Base-by-base conservation (phyloP, 1,140 invertebrate species). In the Cydia fagiglandana region DNA sequence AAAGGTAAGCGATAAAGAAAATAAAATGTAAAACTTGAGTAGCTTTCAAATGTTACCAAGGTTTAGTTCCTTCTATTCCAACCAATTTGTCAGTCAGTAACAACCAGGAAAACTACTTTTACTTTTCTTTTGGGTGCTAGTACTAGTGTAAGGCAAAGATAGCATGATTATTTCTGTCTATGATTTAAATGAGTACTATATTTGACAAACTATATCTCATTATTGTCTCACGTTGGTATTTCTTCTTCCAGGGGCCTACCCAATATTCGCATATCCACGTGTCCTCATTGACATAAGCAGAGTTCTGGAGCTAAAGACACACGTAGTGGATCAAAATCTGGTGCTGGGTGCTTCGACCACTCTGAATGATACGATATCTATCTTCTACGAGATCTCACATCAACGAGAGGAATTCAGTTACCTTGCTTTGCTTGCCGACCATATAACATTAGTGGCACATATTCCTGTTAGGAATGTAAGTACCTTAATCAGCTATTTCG, bases 261-360 rank as follows among this genome's bases (percentile, higher is more conserved):
- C 74, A 17, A 64, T 75, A 56, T 41, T 53, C 13, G 45, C 73
- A 13, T 64, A 76, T n/a, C 82, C 82, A 0, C 79, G 76, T 45
- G 86, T 95, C 68, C 95, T 95, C 78, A 95, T 97, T 75, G 96
- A 97, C 82, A 83, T 97, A 17, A 95, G 94, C 75, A 93, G 92
- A 20, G 93, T 97, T 12, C 73, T 88, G 17, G 95, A 96, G 74
- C 81, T 97, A 15, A 94, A 93, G 79, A 83, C 87, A 2, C 83
- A 94, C 53, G 85, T 86, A 77, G 92, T 94, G 28, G 84, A 87
- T 45, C 76, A 88, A 12, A 83, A 81, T 15, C 74, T 96, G 28
- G 87, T 84, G 1, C 80, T 96, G 2, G 96, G 96, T 0, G 95
- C 90, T 12, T 95, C 94, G 79, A 81, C 95, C 6, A 93, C 94